Percentiles rank a stretch among this genome's conserved stretches.
Conservation (phyloP, 1,140 invertebrate species). For the Halesus radiatus region DNA sequence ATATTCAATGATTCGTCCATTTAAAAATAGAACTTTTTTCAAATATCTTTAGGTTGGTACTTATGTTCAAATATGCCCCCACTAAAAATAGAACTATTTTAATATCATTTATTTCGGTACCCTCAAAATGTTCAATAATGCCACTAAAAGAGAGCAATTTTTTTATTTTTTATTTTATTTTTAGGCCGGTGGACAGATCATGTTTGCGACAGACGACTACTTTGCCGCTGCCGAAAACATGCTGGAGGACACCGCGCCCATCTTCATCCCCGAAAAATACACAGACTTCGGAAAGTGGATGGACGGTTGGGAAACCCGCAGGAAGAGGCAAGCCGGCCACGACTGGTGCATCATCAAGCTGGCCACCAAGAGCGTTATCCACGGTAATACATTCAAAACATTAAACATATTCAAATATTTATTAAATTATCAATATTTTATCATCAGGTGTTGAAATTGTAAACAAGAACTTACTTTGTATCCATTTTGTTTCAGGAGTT, state of each 20-base stretch:
- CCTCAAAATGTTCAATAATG: no score
- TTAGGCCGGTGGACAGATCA: constrained; percentile 73
- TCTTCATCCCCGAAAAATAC: constrained; percentile 73
- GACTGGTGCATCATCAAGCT: constrained; percentile 78
- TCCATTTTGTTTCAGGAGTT: constrained; percentile 62
- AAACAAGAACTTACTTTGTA: constrained; percentile 24
- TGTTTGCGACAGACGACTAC: constrained; percentile 79
- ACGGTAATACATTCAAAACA: constrained; percentile 61
- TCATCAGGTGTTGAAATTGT: no score
- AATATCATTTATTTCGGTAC: no score
- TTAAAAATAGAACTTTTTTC: no score
- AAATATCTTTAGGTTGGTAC: no score
- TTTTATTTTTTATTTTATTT: background rate
- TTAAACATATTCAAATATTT: background rate
- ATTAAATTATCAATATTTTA: background rate
- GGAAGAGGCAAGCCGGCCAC: constrained; percentile 75
- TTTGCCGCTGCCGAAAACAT: constrained; percentile 79
- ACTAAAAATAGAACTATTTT: no score
- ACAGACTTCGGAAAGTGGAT: constrained; percentile 80
- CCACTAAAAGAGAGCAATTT: no score
- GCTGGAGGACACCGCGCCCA: constrained; percentile 70
- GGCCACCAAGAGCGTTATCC: constrained; percentile 71
- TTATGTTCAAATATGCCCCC: no score
- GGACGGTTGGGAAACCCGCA: constrained; percentile 80
- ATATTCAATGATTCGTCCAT: no score